These are phyloP conservation scores for Seira sanloemensis DNA, from an alignment of 2,888 invertebrate species.

Conservation along the genomic window DNA sequence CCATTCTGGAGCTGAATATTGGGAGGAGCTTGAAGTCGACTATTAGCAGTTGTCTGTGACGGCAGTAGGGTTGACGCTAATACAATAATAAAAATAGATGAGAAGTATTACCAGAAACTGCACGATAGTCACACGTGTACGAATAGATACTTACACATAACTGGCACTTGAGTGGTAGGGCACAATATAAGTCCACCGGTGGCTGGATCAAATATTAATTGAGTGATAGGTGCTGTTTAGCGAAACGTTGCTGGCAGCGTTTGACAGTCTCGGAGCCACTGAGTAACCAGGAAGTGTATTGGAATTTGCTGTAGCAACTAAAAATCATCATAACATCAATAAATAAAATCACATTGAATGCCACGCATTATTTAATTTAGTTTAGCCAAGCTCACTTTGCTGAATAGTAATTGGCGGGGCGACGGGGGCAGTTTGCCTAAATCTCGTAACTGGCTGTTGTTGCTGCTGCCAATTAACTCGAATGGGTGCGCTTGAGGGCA, in stretches of 20 bases:
- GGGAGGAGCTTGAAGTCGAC: not conserved
- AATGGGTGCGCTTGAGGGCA: too few species aligned
- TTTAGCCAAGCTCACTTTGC: not conserved
- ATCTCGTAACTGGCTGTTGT: too few species aligned
- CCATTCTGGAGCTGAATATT: slow-evolving; percentile 40
- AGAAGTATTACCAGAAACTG: too few species aligned
- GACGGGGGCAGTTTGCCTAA: not conserved
- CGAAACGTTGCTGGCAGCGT: not conserved
- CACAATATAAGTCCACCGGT: slow-evolving; percentile 42
- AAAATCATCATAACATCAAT: too few species aligned
- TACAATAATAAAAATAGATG: too few species aligned
- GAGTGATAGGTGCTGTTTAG: not conserved
- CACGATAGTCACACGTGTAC: not conserved
- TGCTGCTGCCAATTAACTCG: too few species aligned
- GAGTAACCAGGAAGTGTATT: not conserved
- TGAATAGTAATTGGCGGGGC: not conserved
- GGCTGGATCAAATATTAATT: slow-evolving; percentile 53
- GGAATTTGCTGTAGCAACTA: not conserved
- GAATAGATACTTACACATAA: not conserved
- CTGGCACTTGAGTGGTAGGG: slow-evolving; percentile 44
- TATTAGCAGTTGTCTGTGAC: not conserved
- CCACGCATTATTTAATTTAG: too few species aligned
- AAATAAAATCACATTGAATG: too few species aligned
- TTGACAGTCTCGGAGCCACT: not conserved
- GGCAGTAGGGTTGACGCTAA: not conserved